These are phyloP conservation scores for Anoplius nigerrimus DNA, from an alignment of 2,888 invertebrate species.

Conservation along the genomic window DNA sequence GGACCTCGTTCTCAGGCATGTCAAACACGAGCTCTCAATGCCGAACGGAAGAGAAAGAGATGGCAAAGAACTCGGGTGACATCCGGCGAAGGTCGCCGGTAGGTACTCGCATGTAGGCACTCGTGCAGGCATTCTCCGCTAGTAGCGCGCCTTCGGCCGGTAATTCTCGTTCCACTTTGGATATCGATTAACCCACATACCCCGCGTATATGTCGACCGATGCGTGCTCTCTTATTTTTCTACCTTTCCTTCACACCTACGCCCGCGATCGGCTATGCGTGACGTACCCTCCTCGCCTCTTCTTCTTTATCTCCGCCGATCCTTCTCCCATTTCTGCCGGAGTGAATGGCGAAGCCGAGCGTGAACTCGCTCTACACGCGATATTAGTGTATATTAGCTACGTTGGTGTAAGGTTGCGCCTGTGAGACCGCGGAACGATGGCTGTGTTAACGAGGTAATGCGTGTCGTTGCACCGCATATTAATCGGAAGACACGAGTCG, in stretches of 20 bases:
- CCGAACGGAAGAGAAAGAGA: no score
- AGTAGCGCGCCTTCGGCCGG: neutral
- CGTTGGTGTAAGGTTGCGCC: neutral
- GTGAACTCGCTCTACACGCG: neutral
- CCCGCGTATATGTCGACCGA: neutral
- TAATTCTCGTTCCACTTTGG: constrained; percentile 42
- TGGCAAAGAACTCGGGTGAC: no score
- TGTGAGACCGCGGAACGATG: neutral
- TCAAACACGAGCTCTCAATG: no score
- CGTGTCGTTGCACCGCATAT: constrained; percentile 7
- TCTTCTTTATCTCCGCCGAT: neutral
- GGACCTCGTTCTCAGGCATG: no score
- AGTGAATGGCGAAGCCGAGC: neutral
- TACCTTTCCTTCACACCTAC: neutral
- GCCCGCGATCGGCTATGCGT: neutral
- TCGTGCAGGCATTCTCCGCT: no score
- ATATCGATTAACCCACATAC: constrained; percentile 51
- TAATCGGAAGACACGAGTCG: neutral
- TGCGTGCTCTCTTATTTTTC: neutral
- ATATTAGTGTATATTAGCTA: no score
- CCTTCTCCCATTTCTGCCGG: neutral
- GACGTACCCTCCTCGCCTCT: neutral
- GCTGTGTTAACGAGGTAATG: constrained; percentile 1
- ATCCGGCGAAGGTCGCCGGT: no score
- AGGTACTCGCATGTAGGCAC: no score